phyloP scores from a whole-genome alignment of 2,888 invertebrate species.

The Drosophila vallismaia region DNA sequence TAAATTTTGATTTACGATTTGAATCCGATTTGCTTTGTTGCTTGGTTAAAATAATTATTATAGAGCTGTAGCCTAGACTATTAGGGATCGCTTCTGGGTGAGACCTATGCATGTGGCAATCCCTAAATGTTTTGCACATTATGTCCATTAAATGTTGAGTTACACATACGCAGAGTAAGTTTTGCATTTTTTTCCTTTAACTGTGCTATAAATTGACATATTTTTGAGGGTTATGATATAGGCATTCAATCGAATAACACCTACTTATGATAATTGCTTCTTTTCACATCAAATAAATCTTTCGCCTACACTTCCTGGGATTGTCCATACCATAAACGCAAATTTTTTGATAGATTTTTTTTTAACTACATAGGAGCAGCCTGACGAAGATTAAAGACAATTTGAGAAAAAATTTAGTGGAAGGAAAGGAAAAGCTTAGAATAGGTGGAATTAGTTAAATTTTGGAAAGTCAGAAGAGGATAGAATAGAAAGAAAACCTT shows the following conservation, averaged over 20 bases:
- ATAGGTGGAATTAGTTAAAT: background rate
- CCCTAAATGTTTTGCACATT: slow-evolving; percentile 61
- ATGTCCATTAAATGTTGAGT: slow-evolving; percentile 53
- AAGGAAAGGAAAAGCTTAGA: background rate
- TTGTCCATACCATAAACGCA: slow-evolving; percentile 78
- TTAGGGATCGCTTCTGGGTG: slow-evolving; percentile 31
- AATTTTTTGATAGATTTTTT: slow-evolving; percentile 66
- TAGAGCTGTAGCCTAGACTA: slow-evolving; percentile 44
- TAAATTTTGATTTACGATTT: slow-evolving; percentile 32
- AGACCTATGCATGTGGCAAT: slow-evolving; percentile 9
- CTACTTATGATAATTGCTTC: slow-evolving; percentile 28
- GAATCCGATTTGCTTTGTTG: background rate
- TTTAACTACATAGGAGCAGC: slow-evolving; percentile 37
- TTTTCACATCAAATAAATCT: slow-evolving; percentile 48
- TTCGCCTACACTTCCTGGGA: slow-evolving; percentile 62
- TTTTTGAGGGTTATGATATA: slow-evolving; percentile 26
- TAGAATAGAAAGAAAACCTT: slow-evolving; percentile 10
- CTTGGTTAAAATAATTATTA: slow-evolving; percentile 14
- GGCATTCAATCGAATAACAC: slow-evolving; percentile 1
- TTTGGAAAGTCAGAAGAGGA: background rate
- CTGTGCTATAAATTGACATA: slow-evolving; percentile 40
- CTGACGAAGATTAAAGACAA: background rate
- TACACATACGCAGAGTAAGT: slow-evolving; percentile 32
- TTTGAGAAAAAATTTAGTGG: no score
- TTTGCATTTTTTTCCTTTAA: background rate